phyloP scores from a whole-genome alignment of 2,113 vertebrate genomes.

The Pantherophis guttatus region DNA sequence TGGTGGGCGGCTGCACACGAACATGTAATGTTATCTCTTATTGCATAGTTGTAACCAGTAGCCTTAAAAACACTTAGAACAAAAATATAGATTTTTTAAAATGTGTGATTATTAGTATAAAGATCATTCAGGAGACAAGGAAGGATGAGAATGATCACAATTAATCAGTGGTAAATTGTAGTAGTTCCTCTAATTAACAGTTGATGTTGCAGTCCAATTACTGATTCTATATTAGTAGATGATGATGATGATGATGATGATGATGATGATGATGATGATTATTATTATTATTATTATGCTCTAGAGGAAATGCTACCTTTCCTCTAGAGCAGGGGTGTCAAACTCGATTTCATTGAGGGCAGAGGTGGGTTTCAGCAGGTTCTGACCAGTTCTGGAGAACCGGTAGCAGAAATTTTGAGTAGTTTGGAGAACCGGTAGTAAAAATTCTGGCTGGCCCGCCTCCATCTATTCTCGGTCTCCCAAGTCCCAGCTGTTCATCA shows the following conservation, averaged over 20 bases:
- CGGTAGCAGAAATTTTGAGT: too few relatives aligned
- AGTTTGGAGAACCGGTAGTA: too few relatives aligned
- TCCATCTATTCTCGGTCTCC: too few relatives aligned
- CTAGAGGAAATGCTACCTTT: background rate
- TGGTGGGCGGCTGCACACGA: background rate
- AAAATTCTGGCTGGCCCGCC: too few relatives aligned
- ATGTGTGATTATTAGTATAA: background rate
- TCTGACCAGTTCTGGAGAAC: too few relatives aligned
- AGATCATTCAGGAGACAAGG: background rate
- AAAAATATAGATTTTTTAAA: background rate
- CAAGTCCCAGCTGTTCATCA: too few relatives aligned
- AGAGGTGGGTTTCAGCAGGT: too few relatives aligned
- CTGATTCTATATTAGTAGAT: background rate
- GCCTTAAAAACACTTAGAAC: background rate
- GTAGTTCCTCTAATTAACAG: background rate
- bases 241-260: too few relatives aligned
- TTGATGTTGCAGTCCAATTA: background rate
- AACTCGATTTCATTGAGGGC: too few relatives aligned
- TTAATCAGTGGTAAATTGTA: background rate
- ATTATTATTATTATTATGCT: background rate
- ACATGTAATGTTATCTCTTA: background rate
- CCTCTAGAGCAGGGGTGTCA: background rate
- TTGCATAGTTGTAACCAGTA: background rate
- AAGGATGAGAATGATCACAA: background rate
- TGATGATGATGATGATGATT: too few relatives aligned